Evolutionary conservation across 2,888 invertebrate species (phyloP), one percentile per base, ranked within the genome.

Genomic region (Idaea dimidiata): DNA sequence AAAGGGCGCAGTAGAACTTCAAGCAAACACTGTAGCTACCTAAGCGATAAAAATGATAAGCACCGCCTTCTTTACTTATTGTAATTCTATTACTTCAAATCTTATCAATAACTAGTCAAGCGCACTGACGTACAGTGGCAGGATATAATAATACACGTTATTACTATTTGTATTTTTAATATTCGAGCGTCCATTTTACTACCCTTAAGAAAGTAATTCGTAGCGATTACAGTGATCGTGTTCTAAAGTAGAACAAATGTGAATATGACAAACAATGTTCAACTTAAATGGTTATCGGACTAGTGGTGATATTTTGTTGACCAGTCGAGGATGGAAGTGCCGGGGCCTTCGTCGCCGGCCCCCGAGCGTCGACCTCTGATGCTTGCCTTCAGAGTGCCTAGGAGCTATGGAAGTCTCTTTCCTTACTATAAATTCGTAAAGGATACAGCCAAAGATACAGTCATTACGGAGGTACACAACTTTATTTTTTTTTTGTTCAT

Each of bases 391-490:
- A 80, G 84, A 65, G 82, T 93, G 4, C 94, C 94, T 0, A 88
- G 93, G 66, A 94, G 93, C 73, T 95, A 95, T 80, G 95, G 95
- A 57, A 94, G 94, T 59, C 81, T 94, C 58, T 93, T 94, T 68
- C 93, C 94, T 0, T 94, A 94, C 78, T 94, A 94, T 81, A 93
- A 93, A 73, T 94, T 94, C 76, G 87, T 94, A 71, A 94, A 87
- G 74, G 89, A 92, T 64, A 87, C 93, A 10, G 79, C 86, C 32
- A 86, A 82, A 65, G 88, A 89, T 65, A 79, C 87, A 16, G 71
- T 86, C 64, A 77, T 76, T 54, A 80, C 78, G 72, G 89, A 89
- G 89, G 89, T 89, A 83, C 59, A 61, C 17, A 17, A 7, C 14
- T 10, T 0, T 43, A 43, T 8, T 43, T 8, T 7, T 10, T 2